Base-by-base conservation (phyloP, 2,113 vertebrate species). In the Poeciliopsis retropinna region DNA sequence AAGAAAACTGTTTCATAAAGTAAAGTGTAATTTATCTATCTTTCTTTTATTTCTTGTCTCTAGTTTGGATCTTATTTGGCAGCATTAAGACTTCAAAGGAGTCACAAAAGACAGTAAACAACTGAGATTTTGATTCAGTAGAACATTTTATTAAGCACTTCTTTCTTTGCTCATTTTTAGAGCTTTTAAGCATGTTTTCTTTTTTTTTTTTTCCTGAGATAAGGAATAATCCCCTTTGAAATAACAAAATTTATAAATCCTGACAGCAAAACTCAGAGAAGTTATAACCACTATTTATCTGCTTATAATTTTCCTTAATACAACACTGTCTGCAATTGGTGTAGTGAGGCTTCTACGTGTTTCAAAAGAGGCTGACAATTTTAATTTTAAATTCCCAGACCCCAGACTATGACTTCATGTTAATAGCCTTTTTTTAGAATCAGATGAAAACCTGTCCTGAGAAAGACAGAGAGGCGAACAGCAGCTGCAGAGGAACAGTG, bases 381-480 rank as follows among this genome's bases (percentile, higher is more conserved):
- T 75, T 63, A 71, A 73, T 73, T 85, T 70, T 44, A 54, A 87
- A 79, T 54, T 64, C 70, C 85, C 70, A 64, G 83, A 73, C 54
- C 70, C 84, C 70, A 64, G 83, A 73, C 60, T 75, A 57, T 86
- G 80, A 86, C 82, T 86, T 90, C 72, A 81, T 87, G 66, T 69
- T 84, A 82, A 88, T 84, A 83, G 73, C 17, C 34, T 57, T 77
- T 0, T 28, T 61, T 0, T 0, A 31, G 11, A 41, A 70, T 82
- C 76, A 83, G 60, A 63, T 76, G 60, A 81, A 88, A 85, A 87
- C 77, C 69, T 80, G 81, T 83, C 81, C 74, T 47, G 63, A 83
- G 79, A 60, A 72, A 73, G 72, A 88, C 67, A 65, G 78, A 32
- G 30, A 61, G 76, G 72, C 60, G 73, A 79, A 65, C 72, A 44